Base-by-base conservation (phyloP, 2,888 invertebrate genomes). In the Lepidocyrtinus sp. region DNA sequence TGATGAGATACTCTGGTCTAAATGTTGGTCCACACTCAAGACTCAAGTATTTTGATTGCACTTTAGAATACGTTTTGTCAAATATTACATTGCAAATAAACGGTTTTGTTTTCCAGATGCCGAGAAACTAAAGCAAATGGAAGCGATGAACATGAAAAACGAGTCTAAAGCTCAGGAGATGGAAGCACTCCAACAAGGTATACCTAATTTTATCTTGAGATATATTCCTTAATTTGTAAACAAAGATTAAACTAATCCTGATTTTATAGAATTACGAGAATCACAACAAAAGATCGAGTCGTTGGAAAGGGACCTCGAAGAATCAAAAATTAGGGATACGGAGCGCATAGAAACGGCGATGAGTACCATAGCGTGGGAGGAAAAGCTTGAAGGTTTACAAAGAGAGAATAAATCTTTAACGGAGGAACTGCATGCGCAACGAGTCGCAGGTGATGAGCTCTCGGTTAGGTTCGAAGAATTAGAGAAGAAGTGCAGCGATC, bases 331-430 rank as follows among this genome's bases (percentile, higher is more conserved):
- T 5, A 78, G 68, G 22, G 82, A 75, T 26, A 59, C 17, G 9
- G 36, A 70, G 26, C 55, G 70, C 5, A 79, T 76, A 25, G 81
- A 82, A 46, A 70, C 72, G 0, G 75, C 74, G 1, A 73, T 81
- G 61, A 80, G 59, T 21, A 82, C 75, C 1, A 88, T 88, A 82
- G 87, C 88, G 1, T 82, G 90, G 17, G 88, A 90, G 80, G 88
- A 88, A 36, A 88, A 90, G 78, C 87, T 90, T 50, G 89, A 88
- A 62, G 88, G 88, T 75, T 86, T 88, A 1, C 89, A 90, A 82
- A 88, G 88, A 85, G 89, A 89, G 84, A 89, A 89, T 73, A 88
- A 89, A 26, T 88, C 88, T 64, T 87, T 89, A 15, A 74, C 62
- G 2, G 61, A 59, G 1, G 78, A 83, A 2, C 59, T 76, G n/a